phyloP scores from a whole-genome alignment of 2,113 vertebrate genomes.

The Rhynchomys soricoides region DNA sequence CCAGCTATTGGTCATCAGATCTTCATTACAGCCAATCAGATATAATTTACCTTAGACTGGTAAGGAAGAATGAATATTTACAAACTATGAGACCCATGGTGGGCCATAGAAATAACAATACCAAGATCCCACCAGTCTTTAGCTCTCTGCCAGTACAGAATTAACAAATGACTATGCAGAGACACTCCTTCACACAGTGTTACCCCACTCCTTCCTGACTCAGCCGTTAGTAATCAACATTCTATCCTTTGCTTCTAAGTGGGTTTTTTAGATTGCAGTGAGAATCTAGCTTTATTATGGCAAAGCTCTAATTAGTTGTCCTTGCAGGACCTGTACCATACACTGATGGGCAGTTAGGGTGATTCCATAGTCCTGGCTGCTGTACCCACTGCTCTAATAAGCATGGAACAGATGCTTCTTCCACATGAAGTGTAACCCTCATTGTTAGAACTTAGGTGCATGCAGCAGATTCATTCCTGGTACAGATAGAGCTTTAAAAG shows the following conservation, averaged over 20 bases:
- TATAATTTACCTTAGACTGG: no score
- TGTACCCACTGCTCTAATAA: background rate
- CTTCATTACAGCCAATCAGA: no score
- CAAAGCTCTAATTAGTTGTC: background rate
- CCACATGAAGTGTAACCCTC: background rate
- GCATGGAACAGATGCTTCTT: background rate
- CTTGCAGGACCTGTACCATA: background rate
- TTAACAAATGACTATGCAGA: no score
- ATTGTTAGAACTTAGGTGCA: background rate
- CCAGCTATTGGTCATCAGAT: no score
- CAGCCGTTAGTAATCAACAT: background rate
- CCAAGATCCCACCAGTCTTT: no score
- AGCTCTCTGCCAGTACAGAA: no score
- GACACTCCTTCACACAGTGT: no score
- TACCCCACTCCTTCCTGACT: no score
- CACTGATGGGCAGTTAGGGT: background rate
- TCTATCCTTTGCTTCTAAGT: background rate
- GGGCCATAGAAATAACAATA: no score
- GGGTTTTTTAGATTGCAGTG: background rate
- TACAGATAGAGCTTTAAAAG: background rate
- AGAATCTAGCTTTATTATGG: background rate
- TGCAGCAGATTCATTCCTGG: background rate
- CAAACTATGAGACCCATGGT: no score
- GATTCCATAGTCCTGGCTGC: background rate
- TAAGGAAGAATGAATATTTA: no score